Conservation (phyloP, 1,140 invertebrate genomes). For the Pseudomyrmex sp. region DNA sequence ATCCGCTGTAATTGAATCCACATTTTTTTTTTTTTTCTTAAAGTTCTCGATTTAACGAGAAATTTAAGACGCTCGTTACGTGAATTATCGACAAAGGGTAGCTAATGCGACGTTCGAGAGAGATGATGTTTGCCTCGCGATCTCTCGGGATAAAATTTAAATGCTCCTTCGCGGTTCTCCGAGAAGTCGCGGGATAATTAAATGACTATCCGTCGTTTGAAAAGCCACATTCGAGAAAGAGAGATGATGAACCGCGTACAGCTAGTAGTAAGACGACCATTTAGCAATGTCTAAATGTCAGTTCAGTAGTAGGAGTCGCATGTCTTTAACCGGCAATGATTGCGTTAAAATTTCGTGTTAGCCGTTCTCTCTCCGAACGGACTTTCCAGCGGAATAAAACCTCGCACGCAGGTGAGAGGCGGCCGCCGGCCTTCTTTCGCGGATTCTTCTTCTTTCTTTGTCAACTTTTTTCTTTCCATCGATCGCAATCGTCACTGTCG, state of each 20-base stretch:
- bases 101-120: background rate
- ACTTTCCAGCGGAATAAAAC: background rate
- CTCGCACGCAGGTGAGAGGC: constrained; percentile 28
- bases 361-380: constrained; percentile 5
- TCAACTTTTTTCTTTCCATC: background rate
- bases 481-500: constrained; percentile 10
- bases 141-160: constrained; percentile 10
- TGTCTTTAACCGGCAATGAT: background rate
- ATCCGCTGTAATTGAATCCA: background rate
- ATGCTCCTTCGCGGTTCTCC: background rate
- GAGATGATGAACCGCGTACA: constrained; percentile 5
- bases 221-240: background rate
- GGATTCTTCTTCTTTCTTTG: background rate
- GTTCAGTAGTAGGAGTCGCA: constrained; percentile 12
- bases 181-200: constrained; percentile 16
- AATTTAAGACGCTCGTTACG: constrained; percentile 4
- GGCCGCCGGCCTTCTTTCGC: background rate
- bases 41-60: background rate
- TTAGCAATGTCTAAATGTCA: constrained; percentile 63
- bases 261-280: constrained; percentile 19
- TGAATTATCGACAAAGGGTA: constrained; percentile 20
- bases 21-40: too few relatives aligned
- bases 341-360: constrained; percentile 18
- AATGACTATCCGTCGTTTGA: background rate
- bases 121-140: constrained; percentile 10